Conservation (phyloP, 2,113 vertebrate genomes). For the Pycnonotus jocosus region DNA sequence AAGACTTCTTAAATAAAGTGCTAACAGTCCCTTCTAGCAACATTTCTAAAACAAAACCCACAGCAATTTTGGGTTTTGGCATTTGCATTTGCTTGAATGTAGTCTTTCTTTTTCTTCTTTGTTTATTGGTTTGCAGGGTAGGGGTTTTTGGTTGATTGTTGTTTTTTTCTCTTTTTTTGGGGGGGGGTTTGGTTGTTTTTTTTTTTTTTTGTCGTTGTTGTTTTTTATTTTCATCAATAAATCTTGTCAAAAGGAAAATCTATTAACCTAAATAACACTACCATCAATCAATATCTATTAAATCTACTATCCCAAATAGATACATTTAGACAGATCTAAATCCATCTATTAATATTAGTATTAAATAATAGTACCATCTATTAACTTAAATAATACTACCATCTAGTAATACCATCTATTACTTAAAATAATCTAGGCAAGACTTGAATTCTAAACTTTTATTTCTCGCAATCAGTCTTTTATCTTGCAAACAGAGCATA, state of each 20-base stretch:
- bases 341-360: too few relatives aligned
- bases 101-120: neutral
- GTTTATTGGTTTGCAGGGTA: neutral
- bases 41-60: neutral
- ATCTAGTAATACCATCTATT: neutral
- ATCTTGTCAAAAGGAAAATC: neutral
- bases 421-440: neutral
- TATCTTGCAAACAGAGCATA: neutral
- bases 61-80: neutral
- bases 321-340: too few relatives aligned
- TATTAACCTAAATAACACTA: neutral
- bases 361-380: too few relatives aligned
- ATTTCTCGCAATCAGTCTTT: neutral
- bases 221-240: neutral
- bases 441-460: neutral
- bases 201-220: too few relatives aligned
- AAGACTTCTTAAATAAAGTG: neutral
- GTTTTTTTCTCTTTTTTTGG: too few relatives aligned
- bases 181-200: neutral
- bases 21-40: neutral
- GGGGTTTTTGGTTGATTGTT: neutral
- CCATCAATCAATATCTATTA: too few relatives aligned
- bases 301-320: too few relatives aligned
- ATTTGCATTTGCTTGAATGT: neutral
- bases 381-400: too few relatives aligned